Conservation (phyloP, 2,888 invertebrate genomes). For the Campoplex capitator region DNA sequence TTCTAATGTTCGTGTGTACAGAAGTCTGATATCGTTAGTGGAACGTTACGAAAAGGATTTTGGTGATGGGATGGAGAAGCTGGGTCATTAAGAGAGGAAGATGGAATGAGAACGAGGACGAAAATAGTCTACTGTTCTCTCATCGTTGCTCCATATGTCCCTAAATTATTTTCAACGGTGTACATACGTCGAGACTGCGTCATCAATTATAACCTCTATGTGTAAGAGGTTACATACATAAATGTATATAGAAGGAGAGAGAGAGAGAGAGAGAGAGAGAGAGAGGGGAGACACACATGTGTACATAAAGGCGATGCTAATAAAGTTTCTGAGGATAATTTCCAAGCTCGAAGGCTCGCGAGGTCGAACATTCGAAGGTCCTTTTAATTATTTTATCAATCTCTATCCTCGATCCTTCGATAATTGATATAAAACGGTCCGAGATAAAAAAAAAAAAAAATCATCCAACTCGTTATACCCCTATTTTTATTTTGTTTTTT, state of each 20-base stretch:
- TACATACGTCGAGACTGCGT: slow-evolving; percentile 78
- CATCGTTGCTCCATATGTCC: slow-evolving; percentile 64
- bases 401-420: slow-evolving; percentile 53
- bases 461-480: background rate
- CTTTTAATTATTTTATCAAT: slow-evolving; percentile 63
- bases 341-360: slow-evolving; percentile 10
- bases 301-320: slow-evolving; percentile 29
- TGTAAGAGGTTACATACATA: background rate
- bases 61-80: background rate
- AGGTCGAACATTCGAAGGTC: slow-evolving; percentile 9
- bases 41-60: slow-evolving; percentile 37
- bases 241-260: slow-evolving; percentile 11
- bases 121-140: slow-evolving; percentile 59
- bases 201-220: slow-evolving; percentile 55
- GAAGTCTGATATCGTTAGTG: slow-evolving; percentile 81
- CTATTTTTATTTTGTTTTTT: background rate
- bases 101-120: slow-evolving; percentile 12
- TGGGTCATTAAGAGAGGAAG: slow-evolving; percentile 55
- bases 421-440: slow-evolving; percentile 44
- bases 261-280: no score
- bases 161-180: slow-evolving; percentile 60
- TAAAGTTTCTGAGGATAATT: slow-evolving; percentile 34
- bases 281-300: background rate
- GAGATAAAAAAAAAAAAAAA: slow-evolving; percentile 31
- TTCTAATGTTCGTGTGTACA: slow-evolving; percentile 72